Evolutionary conservation across 2,888 invertebrate genomes (phyloP).

Genomic region (Ophion costatus): DNA sequence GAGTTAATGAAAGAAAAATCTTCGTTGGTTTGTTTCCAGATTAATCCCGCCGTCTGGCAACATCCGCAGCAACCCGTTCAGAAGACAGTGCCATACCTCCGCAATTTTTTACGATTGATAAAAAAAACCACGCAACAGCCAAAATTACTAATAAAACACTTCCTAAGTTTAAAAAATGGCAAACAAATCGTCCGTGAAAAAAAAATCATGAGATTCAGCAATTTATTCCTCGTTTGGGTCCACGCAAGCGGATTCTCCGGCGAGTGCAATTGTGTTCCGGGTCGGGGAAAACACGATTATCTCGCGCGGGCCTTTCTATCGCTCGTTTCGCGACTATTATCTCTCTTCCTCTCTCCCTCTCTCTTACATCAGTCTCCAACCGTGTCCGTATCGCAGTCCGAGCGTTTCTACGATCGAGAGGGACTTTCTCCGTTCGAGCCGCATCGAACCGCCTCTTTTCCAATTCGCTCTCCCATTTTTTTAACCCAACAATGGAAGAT

Average conservation of each 20-base stretch:
- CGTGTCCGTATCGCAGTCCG: slow-evolving; percentile 37
- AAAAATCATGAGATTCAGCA: too few species aligned
- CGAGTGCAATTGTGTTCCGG: slow-evolving; percentile 57
- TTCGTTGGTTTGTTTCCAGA: too few species aligned
- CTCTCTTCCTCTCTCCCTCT: slow-evolving; percentile 8
- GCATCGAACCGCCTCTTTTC: slow-evolving; percentile 1
- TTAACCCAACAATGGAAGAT: slow-evolving; percentile 9
- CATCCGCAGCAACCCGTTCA: too few species aligned
- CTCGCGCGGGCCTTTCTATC: slow-evolving; percentile 9
- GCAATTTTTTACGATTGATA: too few species aligned
- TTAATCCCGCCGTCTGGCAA: too few species aligned
- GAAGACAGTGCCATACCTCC: too few species aligned
- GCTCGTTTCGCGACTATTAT: slow-evolving; percentile 30
- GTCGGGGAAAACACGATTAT: slow-evolving; percentile 59
- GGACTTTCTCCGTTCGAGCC: slow-evolving; percentile 61
- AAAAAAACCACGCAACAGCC: too few species aligned
- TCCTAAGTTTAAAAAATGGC: too few species aligned
- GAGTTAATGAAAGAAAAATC: too few species aligned
- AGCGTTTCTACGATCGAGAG: slow-evolving; percentile 55
- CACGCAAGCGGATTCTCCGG: slow-evolving; percentile 34
- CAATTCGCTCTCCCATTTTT: background rate
- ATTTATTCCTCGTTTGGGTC: background rate
- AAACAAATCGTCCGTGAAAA: too few species aligned
- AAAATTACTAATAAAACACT: too few species aligned
- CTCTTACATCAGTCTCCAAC: background rate